Evolutionary conservation across 2,888 invertebrate genomes (phyloP).

Genomic region (Hipparchia semele): DNA sequence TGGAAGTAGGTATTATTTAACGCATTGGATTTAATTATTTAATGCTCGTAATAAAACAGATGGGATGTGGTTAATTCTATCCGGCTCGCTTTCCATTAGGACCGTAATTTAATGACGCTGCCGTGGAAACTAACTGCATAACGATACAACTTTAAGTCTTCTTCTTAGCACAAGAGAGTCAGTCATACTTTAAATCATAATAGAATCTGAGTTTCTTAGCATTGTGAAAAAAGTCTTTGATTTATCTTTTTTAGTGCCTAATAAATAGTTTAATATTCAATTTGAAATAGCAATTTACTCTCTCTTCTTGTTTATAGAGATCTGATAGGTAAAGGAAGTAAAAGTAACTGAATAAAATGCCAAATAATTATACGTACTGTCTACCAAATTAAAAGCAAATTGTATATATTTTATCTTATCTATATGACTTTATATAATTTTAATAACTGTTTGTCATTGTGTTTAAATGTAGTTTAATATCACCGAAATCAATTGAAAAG

Average conservation of each 20-base stretch:
- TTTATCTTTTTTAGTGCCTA: neutral
- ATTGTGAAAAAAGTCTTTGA: neutral
- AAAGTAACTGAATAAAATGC: constrained; percentile 1
- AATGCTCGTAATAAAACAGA: constrained; percentile 29
- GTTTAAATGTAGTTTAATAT: neutral
- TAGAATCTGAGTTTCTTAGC: too few species aligned
- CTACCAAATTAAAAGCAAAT: neutral
- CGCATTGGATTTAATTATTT: constrained; percentile 25
- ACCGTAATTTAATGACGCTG: constrained; percentile 8
- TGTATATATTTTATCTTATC: neutral
- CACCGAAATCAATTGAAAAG: neutral
- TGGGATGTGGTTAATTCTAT: constrained; percentile 20
- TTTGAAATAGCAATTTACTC: constrained; percentile 5
- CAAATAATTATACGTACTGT: neutral
- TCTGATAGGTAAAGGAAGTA: neutral
- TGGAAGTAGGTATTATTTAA: constrained; percentile 10
- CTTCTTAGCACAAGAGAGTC: neutral
- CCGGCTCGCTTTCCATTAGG: constrained; percentile 28
- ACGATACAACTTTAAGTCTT: neutral
- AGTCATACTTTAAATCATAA: too few species aligned
- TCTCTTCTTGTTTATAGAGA: constrained; percentile 3
- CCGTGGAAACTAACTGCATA: constrained; percentile 22
- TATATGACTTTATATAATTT: neutral
- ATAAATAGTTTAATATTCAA: neutral
- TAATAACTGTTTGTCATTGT: neutral